Evolutionary conservation across 2,797 vertebrate species (phyloP), one percentile per base, ranked within the genome.

Genomic region (Sebastes cheni): DNA sequence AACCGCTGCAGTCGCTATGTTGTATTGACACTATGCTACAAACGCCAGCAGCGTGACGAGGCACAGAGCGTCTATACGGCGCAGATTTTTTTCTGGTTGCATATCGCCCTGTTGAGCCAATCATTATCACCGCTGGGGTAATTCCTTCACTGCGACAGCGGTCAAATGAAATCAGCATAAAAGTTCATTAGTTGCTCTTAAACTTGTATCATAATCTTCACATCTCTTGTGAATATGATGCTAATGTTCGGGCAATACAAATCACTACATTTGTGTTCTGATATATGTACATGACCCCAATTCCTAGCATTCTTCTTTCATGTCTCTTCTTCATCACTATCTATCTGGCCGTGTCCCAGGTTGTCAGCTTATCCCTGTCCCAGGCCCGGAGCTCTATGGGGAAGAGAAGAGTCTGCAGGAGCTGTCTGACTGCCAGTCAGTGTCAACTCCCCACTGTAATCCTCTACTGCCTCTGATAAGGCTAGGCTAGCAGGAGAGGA

Each of bases 281-380:
- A 67, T 74, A 69, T 34, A 56, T 32, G 39, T 69, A 25, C 46
- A 66, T 79, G 62, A 75, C 77, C 86, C 59, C 22, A 58, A 86
- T 83, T 89, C 69, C 62, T 65, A 32, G 27, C 52, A 76, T 88
- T 86, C 79, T 52, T 83, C 82, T 79, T 72, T 84, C 77, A 71
- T 88, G 80, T 86, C 54, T 71, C 59, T 27, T 81, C 77, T 56
- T 77, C 88, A 83, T 89, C 83, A 75, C 78, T 62, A 79, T 86
- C 85, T 88, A 72, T 86, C 83, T 90, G 89, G 86, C 86, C 58
- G 52, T 69, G 85, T 89, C 82, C 89, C 85, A 89, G 87, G 85
- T 88, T 89, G 91, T 92, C 91, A 89, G 89, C 87, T 93, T 90
- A 90, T 91, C 85, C 86, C 68, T 61, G 83, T 90, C 89, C 83